Evolutionary conservation across 2,113 vertebrate species (phyloP).

Genomic region (Brachyhypopomus occidentalis): DNA sequence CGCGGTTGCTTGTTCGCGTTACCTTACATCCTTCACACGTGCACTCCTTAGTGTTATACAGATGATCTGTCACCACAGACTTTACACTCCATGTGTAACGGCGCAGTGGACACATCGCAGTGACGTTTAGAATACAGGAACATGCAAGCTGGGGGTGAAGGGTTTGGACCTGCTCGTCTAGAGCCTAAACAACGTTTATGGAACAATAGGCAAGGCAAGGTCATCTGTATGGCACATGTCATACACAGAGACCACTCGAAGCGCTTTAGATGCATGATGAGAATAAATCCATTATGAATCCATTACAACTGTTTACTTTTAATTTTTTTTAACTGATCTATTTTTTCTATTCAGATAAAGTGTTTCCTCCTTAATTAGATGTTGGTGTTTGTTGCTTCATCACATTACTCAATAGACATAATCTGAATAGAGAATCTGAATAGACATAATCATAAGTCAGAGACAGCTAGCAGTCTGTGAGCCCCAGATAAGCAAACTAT

Average conservation of each 20-base stretch:
- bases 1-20: background rate
- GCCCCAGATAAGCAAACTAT: background rate
- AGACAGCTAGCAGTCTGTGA: background rate
- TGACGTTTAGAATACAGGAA: slow-evolving; percentile 72
- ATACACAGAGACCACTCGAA: no score
- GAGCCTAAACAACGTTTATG: slow-evolving; percentile 61
- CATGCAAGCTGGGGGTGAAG: slow-evolving; percentile 74
- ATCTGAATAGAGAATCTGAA: background rate
- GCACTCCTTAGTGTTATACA: slow-evolving; percentile 84
- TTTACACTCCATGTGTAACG: slow-evolving; percentile 82
- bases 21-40: slow-evolving; percentile 90
- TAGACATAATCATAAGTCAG: background rate
- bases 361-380: no score
- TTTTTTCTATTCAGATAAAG: no score
- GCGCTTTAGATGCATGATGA: no score
- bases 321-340: no score
- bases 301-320: no score
- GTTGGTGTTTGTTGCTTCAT: background rate
- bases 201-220: no score
- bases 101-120: slow-evolving; percentile 72
- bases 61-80: slow-evolving; percentile 87
- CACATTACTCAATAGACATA: background rate
- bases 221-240: no score
- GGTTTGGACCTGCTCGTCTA: slow-evolving; percentile 79
- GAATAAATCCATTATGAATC: no score